Base-by-base conservation (phyloP, 1,140 invertebrate species). In the Drosophila pseudoobscura region DNA sequence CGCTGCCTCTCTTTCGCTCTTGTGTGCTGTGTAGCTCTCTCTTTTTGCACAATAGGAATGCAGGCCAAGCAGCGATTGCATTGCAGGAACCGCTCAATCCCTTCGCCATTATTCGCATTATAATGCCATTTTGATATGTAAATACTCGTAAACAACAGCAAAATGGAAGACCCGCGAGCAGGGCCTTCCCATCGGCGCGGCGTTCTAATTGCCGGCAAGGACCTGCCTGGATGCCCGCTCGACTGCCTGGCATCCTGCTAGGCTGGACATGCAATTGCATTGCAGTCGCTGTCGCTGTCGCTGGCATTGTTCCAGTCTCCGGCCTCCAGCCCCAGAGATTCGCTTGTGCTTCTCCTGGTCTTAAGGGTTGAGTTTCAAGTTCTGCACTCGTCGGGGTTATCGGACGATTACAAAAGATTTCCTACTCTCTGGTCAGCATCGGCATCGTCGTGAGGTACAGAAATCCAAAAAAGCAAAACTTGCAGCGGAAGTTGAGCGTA, bases 361-460 rank as follows among this genome's bases (percentile, higher is more conserved):
- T 85, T 82, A 85, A 49, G 82, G 82, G 82, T 85, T 85, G 82
- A 82, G 78, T 85, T 85, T 85, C 82, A 78, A 82, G 82, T 85
- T 85, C 55, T 78, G 55, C 78, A 70, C 76, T 68, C 70, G 55
- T 46, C 78, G 80, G 82, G 82, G 82, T 85, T 85, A 85, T 85
- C 83, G 82, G 45, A 82, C 82, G 82, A 85, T 85, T 85, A 85
- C 82, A 85, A 85, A 85, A 75, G 82, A 85, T 87, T 85, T 85
- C 78, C 82, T 54, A 58, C 71, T 73, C 64, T 83, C 61, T 87
- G 80, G 80, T 85, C 80, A 85, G 64, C 73, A 24, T 26, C 24
- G 24, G 24, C 24, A 26, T 44, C 55, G 43, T 46, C 46, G 6
- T 44, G 41, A 55, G 57, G 63, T 69, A 69, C 65, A 69, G 63